These are phyloP conservation scores for Helostoma temminkii DNA, from an alignment of 2,797 vertebrate genomes.

Conservation along the genomic window DNA sequence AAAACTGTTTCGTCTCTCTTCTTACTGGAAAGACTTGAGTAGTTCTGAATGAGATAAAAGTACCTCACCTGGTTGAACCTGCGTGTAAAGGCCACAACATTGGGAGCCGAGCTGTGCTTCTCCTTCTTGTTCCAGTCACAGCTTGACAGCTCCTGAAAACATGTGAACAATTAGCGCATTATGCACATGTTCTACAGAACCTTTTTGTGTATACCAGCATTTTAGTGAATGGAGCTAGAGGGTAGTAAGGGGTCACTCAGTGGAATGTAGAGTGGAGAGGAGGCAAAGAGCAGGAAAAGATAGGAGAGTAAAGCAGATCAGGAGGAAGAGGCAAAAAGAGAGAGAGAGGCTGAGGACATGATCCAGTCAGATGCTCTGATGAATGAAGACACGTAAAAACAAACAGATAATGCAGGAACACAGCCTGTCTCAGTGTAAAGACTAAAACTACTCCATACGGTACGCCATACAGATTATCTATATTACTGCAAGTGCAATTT, in stretches of 20 bases:
- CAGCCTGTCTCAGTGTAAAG: background rate
- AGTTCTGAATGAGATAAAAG: background rate
- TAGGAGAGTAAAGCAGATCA: constrained; percentile 21
- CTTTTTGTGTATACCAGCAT: constrained; percentile 1
- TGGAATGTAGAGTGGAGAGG: constrained; percentile 28
- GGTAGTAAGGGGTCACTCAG: constrained; percentile 31
- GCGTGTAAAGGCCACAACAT: constrained; percentile 98
- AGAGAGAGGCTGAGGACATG: background rate
- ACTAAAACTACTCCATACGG: background rate
- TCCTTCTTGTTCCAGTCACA: constrained; percentile 99
- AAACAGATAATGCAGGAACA: constrained; percentile 23
- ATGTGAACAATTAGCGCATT: constrained; percentile 32
- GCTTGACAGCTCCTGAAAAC: constrained; percentile 94
- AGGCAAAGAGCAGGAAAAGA: constrained; percentile 19
- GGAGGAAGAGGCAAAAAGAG: no score
- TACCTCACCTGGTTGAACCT: constrained; percentile 97
- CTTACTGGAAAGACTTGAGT: background rate
- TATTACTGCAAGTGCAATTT: no score
- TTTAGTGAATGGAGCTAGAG: constrained; percentile 41
- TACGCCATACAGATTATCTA: no score
- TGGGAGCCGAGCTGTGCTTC: constrained; percentile 97
- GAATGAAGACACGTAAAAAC: constrained; percentile 28
- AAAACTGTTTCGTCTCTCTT: no score
- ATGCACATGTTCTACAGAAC: background rate
- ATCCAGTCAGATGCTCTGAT: constrained; percentile 11